These are phyloP conservation scores for Baryphthengus martii DNA, from an alignment of 2,113 vertebrate species.

Conservation along the genomic window DNA sequence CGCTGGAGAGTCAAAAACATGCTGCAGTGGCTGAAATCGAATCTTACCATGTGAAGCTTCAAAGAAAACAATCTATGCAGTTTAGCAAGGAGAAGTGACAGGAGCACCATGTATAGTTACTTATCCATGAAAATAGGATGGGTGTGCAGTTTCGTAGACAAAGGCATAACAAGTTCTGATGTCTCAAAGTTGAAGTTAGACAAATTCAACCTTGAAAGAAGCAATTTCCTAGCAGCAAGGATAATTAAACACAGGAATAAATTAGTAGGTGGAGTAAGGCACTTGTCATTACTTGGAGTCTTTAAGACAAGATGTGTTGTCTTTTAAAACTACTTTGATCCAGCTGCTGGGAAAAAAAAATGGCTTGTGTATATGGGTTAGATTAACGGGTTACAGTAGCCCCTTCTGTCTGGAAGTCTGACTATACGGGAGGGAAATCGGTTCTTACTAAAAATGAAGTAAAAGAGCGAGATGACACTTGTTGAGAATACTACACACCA, in stretches of 20 bases:
- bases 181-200: background rate
- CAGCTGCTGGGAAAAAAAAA: background rate
- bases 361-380: background rate
- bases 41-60: background rate
- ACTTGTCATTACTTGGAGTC: background rate
- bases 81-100: background rate
- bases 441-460: background rate
- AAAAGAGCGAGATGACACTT: background rate
- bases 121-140: slow-evolving; percentile 35
- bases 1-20: background rate
- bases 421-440: background rate
- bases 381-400: background rate
- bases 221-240: slow-evolving; percentile 40
- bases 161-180: slow-evolving; percentile 2
- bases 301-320: slow-evolving; percentile 2
- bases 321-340: background rate
- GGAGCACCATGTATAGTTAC: background rate
- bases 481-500: background rate
- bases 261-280: slow-evolving; percentile 16
- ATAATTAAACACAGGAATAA: slow-evolving; percentile 50
- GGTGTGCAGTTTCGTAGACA: background rate
- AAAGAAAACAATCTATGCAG: background rate
- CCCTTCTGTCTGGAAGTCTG: background rate
- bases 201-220: slow-evolving; percentile 40
- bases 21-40: background rate